Evolutionary conservation across 2,113 vertebrate species (phyloP).

Genomic region (Cyanoderma ruficeps): DNA sequence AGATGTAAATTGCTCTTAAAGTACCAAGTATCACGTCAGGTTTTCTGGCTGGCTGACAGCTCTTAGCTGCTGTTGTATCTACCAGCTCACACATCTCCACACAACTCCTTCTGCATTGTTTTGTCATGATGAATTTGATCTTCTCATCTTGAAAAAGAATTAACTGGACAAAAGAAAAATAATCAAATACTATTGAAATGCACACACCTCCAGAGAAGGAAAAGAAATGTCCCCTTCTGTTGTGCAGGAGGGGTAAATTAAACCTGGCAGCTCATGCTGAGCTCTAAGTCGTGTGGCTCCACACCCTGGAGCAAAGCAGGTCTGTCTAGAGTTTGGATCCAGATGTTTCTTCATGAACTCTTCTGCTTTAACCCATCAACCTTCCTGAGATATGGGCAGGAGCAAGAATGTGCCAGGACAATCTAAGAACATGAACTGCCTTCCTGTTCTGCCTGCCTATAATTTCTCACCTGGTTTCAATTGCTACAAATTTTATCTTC

Average conservation of each 20-base stretch:
- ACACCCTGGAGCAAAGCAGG: neutral
- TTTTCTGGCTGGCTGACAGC: neutral
- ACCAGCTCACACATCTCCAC: neutral
- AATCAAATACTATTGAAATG: neutral
- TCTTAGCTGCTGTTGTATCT: neutral
- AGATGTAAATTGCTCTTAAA: conserved; percentile 47
- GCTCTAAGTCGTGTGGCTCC: neutral
- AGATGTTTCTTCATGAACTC: neutral
- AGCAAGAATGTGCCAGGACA: neutral
- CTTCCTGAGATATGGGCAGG: neutral
- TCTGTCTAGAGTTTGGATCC: neutral
- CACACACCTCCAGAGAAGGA: neutral
- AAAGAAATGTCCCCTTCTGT: neutral
- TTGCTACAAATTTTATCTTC: neutral
- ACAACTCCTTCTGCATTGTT: neutral
- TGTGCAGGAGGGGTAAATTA: neutral
- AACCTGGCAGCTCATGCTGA: neutral
- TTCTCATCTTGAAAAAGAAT: neutral
- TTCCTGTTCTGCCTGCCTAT: neutral
- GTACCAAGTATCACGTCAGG: neutral
- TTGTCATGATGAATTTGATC: neutral
- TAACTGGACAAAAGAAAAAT: neutral
- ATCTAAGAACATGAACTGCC: neutral
- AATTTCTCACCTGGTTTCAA: neutral
- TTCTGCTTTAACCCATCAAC: neutral